Base-by-base conservation (phyloP, 1,140 invertebrate species). In the Episyrphus balteatus region DNA sequence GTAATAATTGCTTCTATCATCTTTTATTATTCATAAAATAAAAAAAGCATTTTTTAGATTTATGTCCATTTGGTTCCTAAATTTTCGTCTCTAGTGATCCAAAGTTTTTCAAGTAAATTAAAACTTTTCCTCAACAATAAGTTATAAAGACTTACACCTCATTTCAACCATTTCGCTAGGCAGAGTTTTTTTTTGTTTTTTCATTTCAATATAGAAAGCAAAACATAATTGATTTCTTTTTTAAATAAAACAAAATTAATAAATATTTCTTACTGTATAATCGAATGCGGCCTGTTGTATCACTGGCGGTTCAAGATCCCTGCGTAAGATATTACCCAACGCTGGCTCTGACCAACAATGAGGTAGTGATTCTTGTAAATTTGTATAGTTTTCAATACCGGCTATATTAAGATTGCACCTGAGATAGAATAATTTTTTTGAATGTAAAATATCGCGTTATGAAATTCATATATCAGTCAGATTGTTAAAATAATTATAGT, bases 251-350 rank as follows among this genome's bases (percentile, higher is more conserved):
- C 5, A 7, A 41, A 41, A 41, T 15, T 14, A 15, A 15, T 5
- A 18, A 41, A 41, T 18, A 18, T 33, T 51, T 49, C 64, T 67
- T 62, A 68, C 65, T 51, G 80, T 75, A 64, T 89, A 82, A 61
- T 90, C 87, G 67, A 92, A 88, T 11, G 85, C 81, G 17, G 86
- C 87, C 70, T 90, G 85, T 64, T 90, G 88, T 19, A 90, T 72
- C 59, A 83, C 68, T 12, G 81, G 81, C 26, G 81, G 77, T 55
- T 80, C 75, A 15, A 84, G 70, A 44, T 73, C 60, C 30, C 72
- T 69, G 48, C 70, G 73, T 57, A 71, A 61, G 57, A 59, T 48
- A 62, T 66, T 67, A 72, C 75, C 75, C 44, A 78, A 72, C 49
- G 75, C 74, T 17, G 86, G 85, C 53, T 83, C 73, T 32, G 84